Evolutionary conservation across 2,888 invertebrate genomes (phyloP).

Genomic region (Anorthoa munda): DNA sequence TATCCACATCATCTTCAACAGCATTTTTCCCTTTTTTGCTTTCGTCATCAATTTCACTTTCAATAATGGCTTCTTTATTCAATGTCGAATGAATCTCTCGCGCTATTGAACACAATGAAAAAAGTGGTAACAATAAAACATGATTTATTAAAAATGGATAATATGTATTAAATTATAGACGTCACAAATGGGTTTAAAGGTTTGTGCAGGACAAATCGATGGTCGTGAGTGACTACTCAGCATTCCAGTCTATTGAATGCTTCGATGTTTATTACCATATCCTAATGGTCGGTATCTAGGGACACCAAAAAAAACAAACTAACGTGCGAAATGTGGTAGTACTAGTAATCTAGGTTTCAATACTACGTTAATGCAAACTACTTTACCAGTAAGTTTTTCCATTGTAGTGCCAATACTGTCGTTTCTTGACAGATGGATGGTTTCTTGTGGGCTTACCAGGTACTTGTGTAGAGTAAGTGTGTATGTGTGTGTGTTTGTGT

Average conservation of each 20-base stretch:
- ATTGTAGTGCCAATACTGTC: slow-evolving; percentile 67
- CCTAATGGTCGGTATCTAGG: slow-evolving; percentile 79
- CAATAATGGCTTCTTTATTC: slow-evolving; percentile 86
- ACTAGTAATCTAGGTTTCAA: slow-evolving; percentile 71
- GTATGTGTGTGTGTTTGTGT: slow-evolving; percentile 59
- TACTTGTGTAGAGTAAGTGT: slow-evolving; percentile 56
- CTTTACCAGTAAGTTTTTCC: slow-evolving; percentile 77
- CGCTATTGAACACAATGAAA: slow-evolving; percentile 85
- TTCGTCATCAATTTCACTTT: slow-evolving; percentile 88
- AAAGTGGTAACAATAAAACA: slow-evolving; percentile 78
- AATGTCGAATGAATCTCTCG: slow-evolving; percentile 89
- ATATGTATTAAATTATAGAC: slow-evolving; percentile 77
- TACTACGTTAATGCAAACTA: slow-evolving; percentile 82
- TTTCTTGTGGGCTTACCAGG: slow-evolving; percentile 72
- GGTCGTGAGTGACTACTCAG: slow-evolving; percentile 77
- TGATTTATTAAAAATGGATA: slow-evolving; percentile 67
- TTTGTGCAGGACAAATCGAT: slow-evolving; percentile 70
- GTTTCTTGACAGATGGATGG: slow-evolving; percentile 59
- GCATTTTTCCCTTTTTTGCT: slow-evolving; percentile 73
- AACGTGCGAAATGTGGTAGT: slow-evolving; percentile 80
- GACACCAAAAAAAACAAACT: slow-evolving; percentile 79
- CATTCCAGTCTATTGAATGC: slow-evolving; percentile 88
- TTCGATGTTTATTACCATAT: slow-evolving; percentile 78
- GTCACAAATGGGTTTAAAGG: slow-evolving; percentile 78
- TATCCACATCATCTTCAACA: slow-evolving; percentile 74